phyloP scores from a whole-genome alignment of 2,797 vertebrate genomes.

The Thaleichthys pacificus region DNA sequence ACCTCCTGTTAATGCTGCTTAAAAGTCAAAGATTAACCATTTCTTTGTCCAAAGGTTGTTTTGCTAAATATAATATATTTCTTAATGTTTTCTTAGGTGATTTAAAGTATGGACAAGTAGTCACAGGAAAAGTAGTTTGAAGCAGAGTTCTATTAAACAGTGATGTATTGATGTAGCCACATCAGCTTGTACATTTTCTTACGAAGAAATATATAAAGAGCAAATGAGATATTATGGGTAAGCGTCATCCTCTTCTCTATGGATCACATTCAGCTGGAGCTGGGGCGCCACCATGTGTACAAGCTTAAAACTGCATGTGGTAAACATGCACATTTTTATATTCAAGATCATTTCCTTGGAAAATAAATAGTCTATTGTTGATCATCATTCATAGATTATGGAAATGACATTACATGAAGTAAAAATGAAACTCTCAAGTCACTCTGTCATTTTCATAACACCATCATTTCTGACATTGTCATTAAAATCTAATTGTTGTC shows the following conservation, averaged over 20 bases:
- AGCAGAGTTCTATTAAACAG: background rate
- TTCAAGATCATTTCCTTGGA: no score
- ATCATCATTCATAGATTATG: no score
- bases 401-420: background rate
- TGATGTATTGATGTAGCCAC: background rate
- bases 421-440: background rate
- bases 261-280: conserved; percentile 12
- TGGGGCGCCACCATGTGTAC: conserved; percentile 67
- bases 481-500: background rate
- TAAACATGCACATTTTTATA: background rate
- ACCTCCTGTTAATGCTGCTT: conserved; percentile 13
- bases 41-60: conserved; percentile 16
- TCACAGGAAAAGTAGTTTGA: background rate
- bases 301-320: conserved; percentile 12
- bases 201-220: background rate
- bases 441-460: background rate
- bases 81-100: background rate
- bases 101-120: background rate
- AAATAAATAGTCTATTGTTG: no score
- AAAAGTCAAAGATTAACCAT: background rate
- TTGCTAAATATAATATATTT: background rate
- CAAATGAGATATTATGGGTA: background rate
- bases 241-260: conserved; percentile 11
- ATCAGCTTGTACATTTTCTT: background rate
- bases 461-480: background rate